Evolutionary conservation across 1,140 invertebrate genomes (phyloP), one percentile per base, ranked within the genome.

Genomic region (Pseudomyrmex flavicornis): DNA sequence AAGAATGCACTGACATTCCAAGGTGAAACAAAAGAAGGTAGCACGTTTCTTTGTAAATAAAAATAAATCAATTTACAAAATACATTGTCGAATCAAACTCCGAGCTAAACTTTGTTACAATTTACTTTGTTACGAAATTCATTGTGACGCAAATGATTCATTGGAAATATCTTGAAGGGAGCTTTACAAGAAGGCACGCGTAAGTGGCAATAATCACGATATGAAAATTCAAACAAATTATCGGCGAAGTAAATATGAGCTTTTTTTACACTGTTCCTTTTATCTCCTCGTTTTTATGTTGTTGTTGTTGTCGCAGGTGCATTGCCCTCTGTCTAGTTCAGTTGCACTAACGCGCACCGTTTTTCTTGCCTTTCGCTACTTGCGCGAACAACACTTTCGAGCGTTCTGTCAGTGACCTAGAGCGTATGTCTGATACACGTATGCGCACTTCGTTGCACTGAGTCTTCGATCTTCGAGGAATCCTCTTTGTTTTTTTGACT

Each of bases 291-390:
- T 50, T 22, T 66, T 58, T 59, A 50, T 63, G 79, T 87, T 9
- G 80, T 70, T 84, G 63, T 91, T 92, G 90, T 92, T 90, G 89
- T 92, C 87, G 83, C 88, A 90, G 88, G 93, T 92, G 89, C 92
- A 91, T 92, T 93, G 92, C 91, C 91, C 92, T 85, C 86, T 83
- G 72, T 12, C 62, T 75, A 75, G 61, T 77, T 65, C 52, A 59
- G 74, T 56, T 56, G 73, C 20, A 76, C 17, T 35, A 58, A 66
- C 75, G 75, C 35, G 5, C 5, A 35, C 50, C 75, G 4, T 22
- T 56, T 46, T 83, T 76, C 15, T 73, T 13, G 61, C 76, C 76
- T 79, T 79, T 79, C 76, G 76, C 75, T 12, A 35, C 22, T 35
- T 59, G 68, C 46, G 56, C 75, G 68, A 83, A 66, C 83, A 86